Conservation (phyloP, 1,140 invertebrate species). For the Hermatobates lingyangjiaoensis region DNA sequence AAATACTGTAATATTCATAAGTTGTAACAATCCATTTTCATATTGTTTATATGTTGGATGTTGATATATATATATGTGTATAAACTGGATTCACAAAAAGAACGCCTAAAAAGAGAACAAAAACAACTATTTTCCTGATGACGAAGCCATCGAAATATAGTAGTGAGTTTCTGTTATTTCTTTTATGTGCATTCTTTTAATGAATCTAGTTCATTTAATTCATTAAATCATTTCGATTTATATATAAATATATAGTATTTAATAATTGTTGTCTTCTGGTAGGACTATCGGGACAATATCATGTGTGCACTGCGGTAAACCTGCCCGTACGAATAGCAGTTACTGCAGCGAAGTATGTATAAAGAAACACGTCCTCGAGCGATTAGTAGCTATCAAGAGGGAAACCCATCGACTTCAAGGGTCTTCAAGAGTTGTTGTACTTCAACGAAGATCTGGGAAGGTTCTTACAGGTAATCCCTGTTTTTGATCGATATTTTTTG, state of each 20-base stretch:
- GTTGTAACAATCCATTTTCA: no score
- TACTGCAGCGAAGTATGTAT: conserved; percentile 82
- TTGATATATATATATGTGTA: no score
- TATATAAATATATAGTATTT: neutral
- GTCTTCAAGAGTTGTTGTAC: conserved; percentile 39
- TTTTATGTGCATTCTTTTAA: no score
- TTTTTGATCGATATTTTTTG: no score
- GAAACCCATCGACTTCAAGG: conserved; percentile 7
- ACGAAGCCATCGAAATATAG: no score
- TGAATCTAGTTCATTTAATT: no score
- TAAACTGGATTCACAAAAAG: no score
- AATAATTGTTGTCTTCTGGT: neutral
- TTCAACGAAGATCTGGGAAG: conserved; percentile 56
- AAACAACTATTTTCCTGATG: no score
- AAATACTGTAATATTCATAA: neutral
- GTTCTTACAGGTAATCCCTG: conserved; percentile 53
- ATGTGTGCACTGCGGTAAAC: conserved; percentile 56
- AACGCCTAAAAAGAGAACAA: no score
- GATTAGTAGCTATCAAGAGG: conserved; percentile 27
- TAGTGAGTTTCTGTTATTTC: no score
- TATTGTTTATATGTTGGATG: no score
- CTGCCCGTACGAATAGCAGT: conserved; percentile 44
- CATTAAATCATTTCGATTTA: neutral
- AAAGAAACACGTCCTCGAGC: conserved; percentile 58
- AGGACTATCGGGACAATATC: conserved; percentile 18